Conservation (phyloP, 2,113 vertebrate genomes). For the Pygoscelis antarcticus region DNA sequence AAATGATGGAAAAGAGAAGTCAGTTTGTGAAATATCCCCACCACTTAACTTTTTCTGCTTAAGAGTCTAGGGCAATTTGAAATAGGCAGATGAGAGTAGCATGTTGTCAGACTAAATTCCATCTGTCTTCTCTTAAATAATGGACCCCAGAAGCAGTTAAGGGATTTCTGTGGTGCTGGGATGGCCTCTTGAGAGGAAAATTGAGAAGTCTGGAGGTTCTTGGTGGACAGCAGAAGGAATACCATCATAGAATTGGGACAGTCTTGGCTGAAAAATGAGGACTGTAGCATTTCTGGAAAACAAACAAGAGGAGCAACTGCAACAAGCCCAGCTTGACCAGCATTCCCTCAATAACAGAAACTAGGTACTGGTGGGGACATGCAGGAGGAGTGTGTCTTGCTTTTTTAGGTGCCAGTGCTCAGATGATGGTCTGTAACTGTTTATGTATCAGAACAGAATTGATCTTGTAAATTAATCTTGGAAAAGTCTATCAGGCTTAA, state of each 20-base stretch:
- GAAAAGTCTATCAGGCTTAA: not conserved
- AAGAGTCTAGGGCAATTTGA: not conserved
- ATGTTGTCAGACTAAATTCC: not conserved
- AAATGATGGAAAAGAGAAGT: not conserved
- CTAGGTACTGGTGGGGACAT: not conserved
- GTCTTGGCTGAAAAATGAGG: not conserved
- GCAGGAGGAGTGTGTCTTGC: not conserved
- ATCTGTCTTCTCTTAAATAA: not conserved
- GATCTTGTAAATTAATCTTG: not conserved
- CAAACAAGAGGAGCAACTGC: not conserved
- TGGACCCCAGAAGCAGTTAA: not conserved
- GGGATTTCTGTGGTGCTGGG: not conserved
- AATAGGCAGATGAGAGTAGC: not conserved
- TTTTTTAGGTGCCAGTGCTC: not conserved
- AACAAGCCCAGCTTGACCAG: not conserved
- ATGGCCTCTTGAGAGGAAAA: not conserved
- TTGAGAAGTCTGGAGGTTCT: not conserved
- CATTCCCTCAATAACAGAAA: not conserved
- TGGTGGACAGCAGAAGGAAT: not conserved
- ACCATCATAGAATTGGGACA: not conserved
- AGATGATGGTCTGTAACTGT: not conserved
- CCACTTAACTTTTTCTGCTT: not conserved
- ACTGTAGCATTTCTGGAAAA: not conserved
- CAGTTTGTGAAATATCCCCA: not conserved
- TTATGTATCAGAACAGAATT: not conserved